Base-by-base conservation (phyloP, 2,113 vertebrate species). In the Cyprinodon variegatus region DNA sequence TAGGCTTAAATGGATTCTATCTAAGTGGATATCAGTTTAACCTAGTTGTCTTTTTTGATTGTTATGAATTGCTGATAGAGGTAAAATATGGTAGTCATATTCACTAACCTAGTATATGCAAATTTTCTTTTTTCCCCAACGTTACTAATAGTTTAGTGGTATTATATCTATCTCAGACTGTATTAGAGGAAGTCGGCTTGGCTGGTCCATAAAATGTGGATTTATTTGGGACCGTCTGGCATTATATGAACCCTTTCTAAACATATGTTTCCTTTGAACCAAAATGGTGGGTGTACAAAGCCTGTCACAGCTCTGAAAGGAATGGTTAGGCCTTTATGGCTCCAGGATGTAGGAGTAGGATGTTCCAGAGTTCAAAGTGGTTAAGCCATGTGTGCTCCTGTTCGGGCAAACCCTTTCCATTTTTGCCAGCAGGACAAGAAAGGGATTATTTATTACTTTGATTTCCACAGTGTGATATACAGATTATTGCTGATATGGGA, bases 161-260 rank as follows among this genome's bases (percentile, higher is more conserved):
- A 71, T 11, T 7, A 40, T 3, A 53, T n/a, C 4, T 22, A 11
- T 14, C 45, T 77, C 50, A 59, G 65, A 70, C 65, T 45, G n/a
- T 74, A 74, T 64, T 78, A 81, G 82, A 79, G 84, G 86, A 91
- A 91, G 74, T 89, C 78, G 83, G 69, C 86, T 82, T 75, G 83
- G 83, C 91, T 84, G 68, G 79, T 77, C 82, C 83, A 86, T 90
- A 90, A 91, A 92, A 70, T 77, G 76, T 68, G 72, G 85, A 74
- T 93, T 93, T 94, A 90, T 94, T 93, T 94, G 90, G 78, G 70
- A 92, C 85, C 75, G 84, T 88, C 63, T 86, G 87, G 79, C 81
- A 81, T 83, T 82, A 77, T 81, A 76, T 77, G 78, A 81, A 69
- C 76, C 50, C 75, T 90, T 85, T 92, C 86, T 74, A 82, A 90